Percentiles rank a stretch among this genome's conserved stretches.
Conservation (phyloP, 2,888 invertebrate genomes). For the Synergus itoensis region DNA sequence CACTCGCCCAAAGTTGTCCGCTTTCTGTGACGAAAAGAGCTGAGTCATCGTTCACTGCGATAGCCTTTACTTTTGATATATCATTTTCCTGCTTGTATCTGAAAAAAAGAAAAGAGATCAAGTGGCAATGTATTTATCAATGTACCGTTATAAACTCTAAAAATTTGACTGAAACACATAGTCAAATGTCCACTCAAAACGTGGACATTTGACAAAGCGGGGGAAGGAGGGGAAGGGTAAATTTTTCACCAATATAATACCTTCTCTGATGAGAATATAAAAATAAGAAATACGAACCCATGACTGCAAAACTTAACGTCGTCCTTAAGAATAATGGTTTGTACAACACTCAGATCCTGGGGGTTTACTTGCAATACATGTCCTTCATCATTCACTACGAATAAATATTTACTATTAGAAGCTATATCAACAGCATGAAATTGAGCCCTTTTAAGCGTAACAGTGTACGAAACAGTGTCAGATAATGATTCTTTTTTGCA, state of each 20-base stretch:
- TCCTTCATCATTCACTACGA: conserved; percentile 83
- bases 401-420: conserved; percentile 81
- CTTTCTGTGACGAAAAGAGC: conserved; percentile 83
- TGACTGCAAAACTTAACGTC: conserved; percentile 84
- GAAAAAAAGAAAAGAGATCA: conserved; percentile 24
- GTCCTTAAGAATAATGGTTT: conserved; percentile 83
- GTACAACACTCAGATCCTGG: conserved; percentile 79
- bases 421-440: conserved; percentile 83
- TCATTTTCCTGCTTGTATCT: conserved; percentile 82
- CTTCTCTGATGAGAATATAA: background rate
- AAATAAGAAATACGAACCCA: conserved; percentile 74
- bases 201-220: no score
- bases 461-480: conserved; percentile 59
- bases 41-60: conserved; percentile 83
- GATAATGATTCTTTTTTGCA: conserved; percentile 72
- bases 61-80: conserved; percentile 82
- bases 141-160: background rate
- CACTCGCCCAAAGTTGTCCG: conserved; percentile 86
- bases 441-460: conserved; percentile 79
- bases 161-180: no score
- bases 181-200: no score
- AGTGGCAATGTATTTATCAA: background rate
- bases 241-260: no score
- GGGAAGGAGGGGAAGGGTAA: no score
- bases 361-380: conserved; percentile 81